Conservation (phyloP, 2,888 invertebrate species). For the Girardia tigrina region DNA sequence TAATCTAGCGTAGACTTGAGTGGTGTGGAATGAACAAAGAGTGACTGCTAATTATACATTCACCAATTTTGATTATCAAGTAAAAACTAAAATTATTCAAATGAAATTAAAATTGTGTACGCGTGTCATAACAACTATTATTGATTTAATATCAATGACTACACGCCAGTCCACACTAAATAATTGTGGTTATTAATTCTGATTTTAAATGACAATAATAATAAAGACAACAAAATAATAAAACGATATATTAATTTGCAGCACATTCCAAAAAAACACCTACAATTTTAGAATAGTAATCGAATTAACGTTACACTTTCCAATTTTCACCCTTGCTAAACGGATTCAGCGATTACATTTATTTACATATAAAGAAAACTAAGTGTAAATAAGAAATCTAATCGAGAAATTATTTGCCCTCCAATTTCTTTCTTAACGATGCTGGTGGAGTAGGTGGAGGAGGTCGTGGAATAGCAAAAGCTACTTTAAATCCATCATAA, state of each 20-base stretch:
- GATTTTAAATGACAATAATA: too few species aligned
- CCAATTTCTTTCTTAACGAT: constrained; percentile 34
- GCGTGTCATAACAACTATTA: too few species aligned
- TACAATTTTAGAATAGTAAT: background rate
- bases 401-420: constrained; percentile 13
- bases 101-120: too few species aligned
- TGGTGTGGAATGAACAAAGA: too few species aligned
- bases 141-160: too few species aligned
- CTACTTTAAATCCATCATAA: constrained; percentile 75
- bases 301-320: constrained; percentile 3
- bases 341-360: background rate
- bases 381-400: background rate
- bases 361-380: background rate
- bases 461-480: constrained; percentile 68
- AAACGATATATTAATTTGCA: background rate
- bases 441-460: constrained; percentile 61
- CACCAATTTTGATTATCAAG: too few species aligned
- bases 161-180: too few species aligned
- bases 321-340: background rate
- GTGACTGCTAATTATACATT: too few species aligned
- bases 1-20: too few species aligned
- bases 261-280: background rate
- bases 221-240: too few species aligned
- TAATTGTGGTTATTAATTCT: too few species aligned
- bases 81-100: too few species aligned